phyloP scores from a whole-genome alignment of 1,140 invertebrate genomes.

The Anastatus disparis region DNA sequence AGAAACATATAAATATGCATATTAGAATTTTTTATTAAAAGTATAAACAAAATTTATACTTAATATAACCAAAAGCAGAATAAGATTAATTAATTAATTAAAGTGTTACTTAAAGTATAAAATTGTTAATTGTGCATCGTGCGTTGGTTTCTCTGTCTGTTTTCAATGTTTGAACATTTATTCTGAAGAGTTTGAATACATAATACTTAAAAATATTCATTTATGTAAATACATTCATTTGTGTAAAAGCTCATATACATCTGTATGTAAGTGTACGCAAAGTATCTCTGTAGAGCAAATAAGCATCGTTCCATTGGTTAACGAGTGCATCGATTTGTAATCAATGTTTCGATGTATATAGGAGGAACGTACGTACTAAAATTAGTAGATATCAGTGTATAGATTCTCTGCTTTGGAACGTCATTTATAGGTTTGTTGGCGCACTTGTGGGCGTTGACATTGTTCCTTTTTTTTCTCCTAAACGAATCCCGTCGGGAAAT shows the following conservation, averaged over 20 bases:
- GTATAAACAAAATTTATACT: too few species aligned
- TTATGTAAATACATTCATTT: background rate
- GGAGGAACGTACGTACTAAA: background rate
- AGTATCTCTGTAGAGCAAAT: constrained; percentile 1
- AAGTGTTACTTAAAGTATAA: too few species aligned
- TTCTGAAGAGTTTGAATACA: too few species aligned
- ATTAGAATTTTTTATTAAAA: too few species aligned
- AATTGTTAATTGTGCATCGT: too few species aligned
- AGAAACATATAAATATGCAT: too few species aligned
- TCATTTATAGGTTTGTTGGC: background rate
- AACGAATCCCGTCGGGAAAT: background rate
- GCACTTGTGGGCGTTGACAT: background rate
- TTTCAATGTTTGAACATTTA: too few species aligned
- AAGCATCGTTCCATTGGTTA: constrained; percentile 1
- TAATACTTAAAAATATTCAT: too few species aligned
- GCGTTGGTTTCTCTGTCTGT: too few species aligned
- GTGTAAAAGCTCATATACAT: background rate
- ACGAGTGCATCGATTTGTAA: constrained; percentile 34
- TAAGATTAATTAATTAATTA: too few species aligned
- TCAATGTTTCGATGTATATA: background rate
- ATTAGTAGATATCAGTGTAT: constrained; percentile 10
- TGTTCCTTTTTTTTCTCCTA: background rate
- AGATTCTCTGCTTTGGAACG: background rate
- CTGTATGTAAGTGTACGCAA: background rate
- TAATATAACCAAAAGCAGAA: too few species aligned